Base-by-base conservation (phyloP, 2,888 invertebrate species). In the Caenorhabditis sp. region DNA sequence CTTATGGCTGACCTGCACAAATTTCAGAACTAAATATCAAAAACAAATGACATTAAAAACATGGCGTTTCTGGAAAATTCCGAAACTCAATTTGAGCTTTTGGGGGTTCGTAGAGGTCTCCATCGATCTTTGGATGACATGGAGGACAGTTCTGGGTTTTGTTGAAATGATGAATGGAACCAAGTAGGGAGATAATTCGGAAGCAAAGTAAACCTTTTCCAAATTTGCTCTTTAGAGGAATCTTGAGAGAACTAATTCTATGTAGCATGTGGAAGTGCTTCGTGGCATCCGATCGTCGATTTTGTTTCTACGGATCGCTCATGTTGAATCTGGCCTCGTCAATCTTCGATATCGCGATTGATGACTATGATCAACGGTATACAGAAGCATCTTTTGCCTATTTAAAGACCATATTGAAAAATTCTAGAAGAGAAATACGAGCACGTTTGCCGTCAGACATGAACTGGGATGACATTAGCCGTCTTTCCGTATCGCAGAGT, bases 1-100 rank as follows among this genome's bases (percentile, higher is more conserved):
- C 13, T 15, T 20, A 32, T n/a, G n/a, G 55, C 17, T 30, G 1
- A 17, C 39, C 26, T 7, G 26, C 39, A 53, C 11, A 8, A 1
- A 17, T 15, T 53, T 58, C 39, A 82, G 83, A 55, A 76, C 79
- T 11, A 48, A 61, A 1, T 84, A 84, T 48, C 73, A 79, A 35
- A 84, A 82, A 50, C 62, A 39, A 13, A 72, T 78, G 73, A 75
- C 76, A 9, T 35, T 81, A 43, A 80, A 81, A 53, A 50, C 78
- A 5, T 55, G 68, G 20, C 22, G 48, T 15, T 46, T 58, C n/a
- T 84, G 84, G 84, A 9, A 22, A 8, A n/a, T 73, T 8, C 84
- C 84, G 0, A 39, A 45, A 0, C 13, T 83, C 8, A 55, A 58
- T 6, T 35, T 80, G 13, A 53, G 30, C 22, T 11, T 27, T 1